A percentile compares a stretch with the other conserved stretches of the same genome.
Conservation (phyloP, 2,113 vertebrate species). For the Capreolus pygargus region DNA sequence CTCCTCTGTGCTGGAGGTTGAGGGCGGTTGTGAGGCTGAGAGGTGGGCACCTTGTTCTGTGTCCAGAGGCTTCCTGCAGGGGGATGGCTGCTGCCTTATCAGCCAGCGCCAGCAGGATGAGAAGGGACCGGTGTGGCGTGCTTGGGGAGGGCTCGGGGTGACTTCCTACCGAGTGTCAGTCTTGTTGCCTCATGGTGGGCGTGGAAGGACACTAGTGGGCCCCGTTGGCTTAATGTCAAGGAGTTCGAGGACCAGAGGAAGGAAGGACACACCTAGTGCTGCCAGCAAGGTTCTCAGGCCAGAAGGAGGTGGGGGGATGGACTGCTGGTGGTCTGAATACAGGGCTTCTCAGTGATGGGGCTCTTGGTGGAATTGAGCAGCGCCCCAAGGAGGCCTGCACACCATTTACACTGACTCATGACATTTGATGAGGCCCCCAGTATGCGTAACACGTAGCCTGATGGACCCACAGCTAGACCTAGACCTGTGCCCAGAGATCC, state of each 20-base stretch:
- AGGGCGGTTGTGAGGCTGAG: background rate
- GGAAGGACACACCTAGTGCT: background rate
- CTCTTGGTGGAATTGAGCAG: background rate
- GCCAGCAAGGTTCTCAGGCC: background rate
- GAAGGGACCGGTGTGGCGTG: background rate
- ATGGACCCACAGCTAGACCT: background rate
- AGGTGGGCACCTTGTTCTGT: background rate
- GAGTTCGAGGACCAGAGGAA: background rate
- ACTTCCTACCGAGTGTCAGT: background rate
- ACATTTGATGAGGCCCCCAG: accelerated
- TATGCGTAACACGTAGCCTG: background rate
- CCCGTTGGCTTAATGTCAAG: background rate
- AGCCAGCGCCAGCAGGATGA: background rate
- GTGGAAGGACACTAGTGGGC: background rate
- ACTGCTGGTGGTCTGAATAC: background rate
- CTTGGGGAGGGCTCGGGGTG: background rate
- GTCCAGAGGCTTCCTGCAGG: background rate
- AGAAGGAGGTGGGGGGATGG: background rate
- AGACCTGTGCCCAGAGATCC: background rate
- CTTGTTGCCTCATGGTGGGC: background rate
- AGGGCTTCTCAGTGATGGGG: background rate
- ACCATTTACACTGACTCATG: too few relatives aligned
- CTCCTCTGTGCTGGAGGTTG: background rate
- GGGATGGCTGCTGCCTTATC: background rate
- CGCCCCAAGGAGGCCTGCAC: background rate